Conservation (phyloP, 2,888 invertebrate species). For the Pristionchus entomophagus region DNA sequence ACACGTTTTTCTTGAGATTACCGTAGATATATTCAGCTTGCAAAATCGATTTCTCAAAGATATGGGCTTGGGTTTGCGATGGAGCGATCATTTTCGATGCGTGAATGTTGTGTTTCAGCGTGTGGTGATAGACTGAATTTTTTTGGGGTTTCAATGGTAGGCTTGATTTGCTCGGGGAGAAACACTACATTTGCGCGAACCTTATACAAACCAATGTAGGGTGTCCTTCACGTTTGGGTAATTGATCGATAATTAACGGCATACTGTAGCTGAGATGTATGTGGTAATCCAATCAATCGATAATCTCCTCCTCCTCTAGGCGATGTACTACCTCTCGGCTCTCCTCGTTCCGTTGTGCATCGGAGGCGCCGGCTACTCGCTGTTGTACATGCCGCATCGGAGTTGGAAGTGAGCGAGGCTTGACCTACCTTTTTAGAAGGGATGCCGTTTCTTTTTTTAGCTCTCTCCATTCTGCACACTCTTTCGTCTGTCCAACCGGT, state of each 20-base stretch:
- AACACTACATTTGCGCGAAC: too few relatives aligned
- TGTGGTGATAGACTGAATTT: background rate
- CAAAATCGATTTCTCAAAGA: too few relatives aligned
- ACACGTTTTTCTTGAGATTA: too few relatives aligned
- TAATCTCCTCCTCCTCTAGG: slow-evolving; percentile 79
- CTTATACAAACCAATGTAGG: too few relatives aligned
- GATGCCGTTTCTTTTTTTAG: too few relatives aligned
- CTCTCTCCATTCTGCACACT: too few relatives aligned
- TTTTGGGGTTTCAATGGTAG: background rate
- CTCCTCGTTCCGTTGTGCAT: slow-evolving; percentile 90
- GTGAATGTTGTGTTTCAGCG: background rate
- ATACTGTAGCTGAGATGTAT: background rate
- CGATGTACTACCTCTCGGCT: slow-evolving; percentile 91
- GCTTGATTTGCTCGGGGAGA: background rate
- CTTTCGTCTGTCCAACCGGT: too few relatives aligned
- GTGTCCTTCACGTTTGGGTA: too few relatives aligned
- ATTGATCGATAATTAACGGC: too few relatives aligned
- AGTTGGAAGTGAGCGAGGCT: slow-evolving; percentile 79
- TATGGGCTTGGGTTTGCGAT: background rate
- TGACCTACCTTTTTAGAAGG: too few relatives aligned
- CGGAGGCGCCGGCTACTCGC: slow-evolving; percentile 87
- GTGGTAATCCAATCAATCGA: background rate
- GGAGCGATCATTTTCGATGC: background rate
- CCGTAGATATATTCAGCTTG: too few relatives aligned
- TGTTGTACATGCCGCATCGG: slow-evolving; percentile 93